Evolutionary conservation across 2,888 invertebrate genomes (phyloP).

Genomic region (Caenorhabditis macrosperma): DNA sequence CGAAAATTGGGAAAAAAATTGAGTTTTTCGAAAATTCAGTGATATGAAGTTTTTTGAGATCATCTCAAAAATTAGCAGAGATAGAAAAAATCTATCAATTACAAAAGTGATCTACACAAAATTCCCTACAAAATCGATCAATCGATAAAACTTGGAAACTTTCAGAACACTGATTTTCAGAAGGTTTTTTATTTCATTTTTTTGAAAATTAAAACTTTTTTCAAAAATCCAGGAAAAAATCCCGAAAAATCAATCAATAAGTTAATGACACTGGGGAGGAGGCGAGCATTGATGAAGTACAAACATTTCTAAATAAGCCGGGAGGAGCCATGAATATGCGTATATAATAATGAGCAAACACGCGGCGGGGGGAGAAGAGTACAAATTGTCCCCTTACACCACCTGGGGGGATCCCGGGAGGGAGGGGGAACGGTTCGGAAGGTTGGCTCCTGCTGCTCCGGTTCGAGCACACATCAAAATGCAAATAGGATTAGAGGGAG

Average conservation of each 20-base stretch:
- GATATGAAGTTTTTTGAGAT: too few species aligned
- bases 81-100: background rate
- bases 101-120: background rate
- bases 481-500: conserved; percentile 7
- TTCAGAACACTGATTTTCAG: too few species aligned
- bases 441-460: background rate
- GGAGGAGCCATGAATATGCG: background rate
- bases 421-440: background rate
- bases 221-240: background rate
- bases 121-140: too few species aligned
- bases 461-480: conserved; percentile 1
- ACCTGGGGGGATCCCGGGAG: background rate
- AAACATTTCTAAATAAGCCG: too few species aligned
- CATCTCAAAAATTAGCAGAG: background rate
- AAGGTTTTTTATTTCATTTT: too few species aligned
- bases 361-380: background rate
- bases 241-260: too few species aligned
- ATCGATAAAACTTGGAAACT: too few species aligned
- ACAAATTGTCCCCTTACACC: background rate
- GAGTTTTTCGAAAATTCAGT: too few species aligned
- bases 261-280: too few species aligned
- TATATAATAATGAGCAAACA: background rate
- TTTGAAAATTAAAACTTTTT: background rate
- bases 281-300: too few species aligned
- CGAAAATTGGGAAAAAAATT: too few species aligned